Base-by-base conservation (phyloP, 2,113 vertebrate genomes). In the Muscicapa adusta region DNA sequence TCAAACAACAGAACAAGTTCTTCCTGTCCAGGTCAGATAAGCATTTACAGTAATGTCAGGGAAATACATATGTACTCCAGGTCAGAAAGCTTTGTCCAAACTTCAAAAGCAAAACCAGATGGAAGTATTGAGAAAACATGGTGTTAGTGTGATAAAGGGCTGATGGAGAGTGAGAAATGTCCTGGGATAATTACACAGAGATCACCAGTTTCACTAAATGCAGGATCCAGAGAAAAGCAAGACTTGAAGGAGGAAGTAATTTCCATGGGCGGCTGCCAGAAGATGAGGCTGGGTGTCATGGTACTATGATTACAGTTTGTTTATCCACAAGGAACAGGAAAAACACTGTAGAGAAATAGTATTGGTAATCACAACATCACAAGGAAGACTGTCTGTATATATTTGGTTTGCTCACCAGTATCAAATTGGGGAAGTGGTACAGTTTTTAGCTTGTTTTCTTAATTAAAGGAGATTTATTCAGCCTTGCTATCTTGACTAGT, bases 1-100 rank as follows among this genome's bases (percentile, higher is more conserved):
- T 18, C 61, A 86, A 94, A 73, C 9, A 88, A 75, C 13, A 74
- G 34, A 76, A 60, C 71, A 76, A 73, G 88, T 82, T 82, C 42
- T 79, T 42, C 48, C 63, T 67, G 45, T 47, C n/a, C 40, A 67
- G n/a, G 22, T 86, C 71, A 58, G 61, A 86, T 18, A 48, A 77
- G 20, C 66, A 43, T 48, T 77, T 31, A n/a, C 36, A 63, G 17
- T 26, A 38, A 18, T 15, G 25, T 65, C 61, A 81, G 38, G 33
- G 16, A 75, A 91, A 89, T 40, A 75, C 2, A 12, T 15, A 24
- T 3, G 29, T 10, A 75, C 81, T 22, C 51, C 22, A 51, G 9
- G 12, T 54, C 31, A 51, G 81, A 92, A 89, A 95, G 19, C 23
- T 88, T 34, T 83, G 38, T 17, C 42, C 51, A 70, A 76, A 89